These are phyloP conservation scores for Plutomurus gul DNA, from an alignment of 1,140 invertebrate genomes.

Conservation along the genomic window DNA sequence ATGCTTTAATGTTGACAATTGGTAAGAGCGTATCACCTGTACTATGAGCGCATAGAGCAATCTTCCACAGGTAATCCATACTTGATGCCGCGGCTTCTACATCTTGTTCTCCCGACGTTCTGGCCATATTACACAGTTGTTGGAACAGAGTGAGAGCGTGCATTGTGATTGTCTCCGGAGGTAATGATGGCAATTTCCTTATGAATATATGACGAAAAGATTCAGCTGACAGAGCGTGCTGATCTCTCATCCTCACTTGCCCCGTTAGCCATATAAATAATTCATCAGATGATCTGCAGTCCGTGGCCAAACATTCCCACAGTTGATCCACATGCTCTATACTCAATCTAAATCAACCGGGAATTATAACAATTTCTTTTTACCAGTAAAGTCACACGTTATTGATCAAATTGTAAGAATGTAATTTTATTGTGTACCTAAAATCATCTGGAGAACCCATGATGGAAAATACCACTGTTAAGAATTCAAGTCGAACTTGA, in stretches of 20 bases:
- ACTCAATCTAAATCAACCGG: conserved; percentile 68
- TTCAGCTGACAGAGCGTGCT: conserved; percentile 84
- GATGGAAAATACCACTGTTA: conserved; percentile 89
- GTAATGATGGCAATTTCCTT: conserved; percentile 83
- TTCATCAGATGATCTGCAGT: conserved; percentile 83
- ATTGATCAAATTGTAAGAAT: conserved; percentile 42
- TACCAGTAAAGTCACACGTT: too few species aligned
- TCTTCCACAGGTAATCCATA: conserved; percentile 92
- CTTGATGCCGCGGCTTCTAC: conserved; percentile 65
- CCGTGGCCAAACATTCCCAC: conserved; percentile 85
- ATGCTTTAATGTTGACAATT: too few species aligned
- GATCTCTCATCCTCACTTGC: conserved; percentile 66
- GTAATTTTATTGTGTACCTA: conserved; percentile 60
- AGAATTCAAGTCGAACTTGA: conserved; percentile 85
- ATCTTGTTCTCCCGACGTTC: conserved; percentile 64
- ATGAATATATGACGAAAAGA: conserved; percentile 85
- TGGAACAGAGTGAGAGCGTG: conserved; percentile 87
- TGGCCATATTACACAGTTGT: conserved; percentile 82
- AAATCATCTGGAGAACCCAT: conserved; percentile 86
- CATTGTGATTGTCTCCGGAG: conserved; percentile 87
- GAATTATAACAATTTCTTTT: too few species aligned
- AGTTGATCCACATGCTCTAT: conserved; percentile 86
- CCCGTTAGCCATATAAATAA: conserved; percentile 83
- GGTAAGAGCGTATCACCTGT: conserved; percentile 67
- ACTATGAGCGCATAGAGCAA: conserved; percentile 82